A percentile compares a stretch with the other conserved stretches of the same genome.
phyloP scores from a whole-genome alignment of 1,140 invertebrate species.

The Spodoptera litura region DNA sequence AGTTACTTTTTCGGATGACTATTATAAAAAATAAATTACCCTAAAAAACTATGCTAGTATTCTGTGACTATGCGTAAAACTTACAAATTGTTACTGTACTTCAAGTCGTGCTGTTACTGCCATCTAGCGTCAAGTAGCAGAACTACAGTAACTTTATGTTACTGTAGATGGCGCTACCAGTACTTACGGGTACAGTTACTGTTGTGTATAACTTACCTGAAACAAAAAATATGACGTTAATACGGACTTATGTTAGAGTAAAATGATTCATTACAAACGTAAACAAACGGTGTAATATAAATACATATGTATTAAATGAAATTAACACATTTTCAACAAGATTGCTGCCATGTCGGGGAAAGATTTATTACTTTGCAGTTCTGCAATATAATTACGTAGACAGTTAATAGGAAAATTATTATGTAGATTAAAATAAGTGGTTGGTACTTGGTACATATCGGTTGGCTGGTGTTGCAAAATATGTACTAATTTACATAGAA shows the following conservation, averaged over 20 bases:
- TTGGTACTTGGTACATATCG: slow-evolving; percentile 38
- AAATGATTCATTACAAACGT: no score
- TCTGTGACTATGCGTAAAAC: no score
- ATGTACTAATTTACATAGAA: slow-evolving; percentile 61
- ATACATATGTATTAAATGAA: no score
- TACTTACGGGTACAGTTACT: slow-evolving; percentile 2
- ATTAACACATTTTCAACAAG: slow-evolving; percentile 9
- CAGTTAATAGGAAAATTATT: slow-evolving; percentile 37
- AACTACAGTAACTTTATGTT: slow-evolving; percentile 51
- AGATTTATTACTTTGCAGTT: slow-evolving; percentile 10
- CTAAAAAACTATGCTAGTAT: no score
- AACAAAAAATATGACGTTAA: slow-evolving; percentile 49
- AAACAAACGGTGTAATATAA: no score
- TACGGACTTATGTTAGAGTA: no score
- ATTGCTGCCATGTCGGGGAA: neutral
- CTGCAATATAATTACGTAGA: slow-evolving; percentile 15
- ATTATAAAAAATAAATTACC: no score
- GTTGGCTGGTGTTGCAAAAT: slow-evolving; percentile 49
- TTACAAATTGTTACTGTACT: no score
- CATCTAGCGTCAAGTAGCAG: slow-evolving; percentile 66
- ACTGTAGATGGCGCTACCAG: slow-evolving; percentile 60
- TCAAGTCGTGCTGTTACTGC: slow-evolving; percentile 13
- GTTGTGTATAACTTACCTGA: slow-evolving; percentile 56
- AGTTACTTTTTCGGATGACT: no score
- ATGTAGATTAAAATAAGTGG: slow-evolving; percentile 46